These are phyloP conservation scores for Amphiprion clarkii DNA, from an alignment of 2,797 vertebrate genomes.

Conservation along the genomic window DNA sequence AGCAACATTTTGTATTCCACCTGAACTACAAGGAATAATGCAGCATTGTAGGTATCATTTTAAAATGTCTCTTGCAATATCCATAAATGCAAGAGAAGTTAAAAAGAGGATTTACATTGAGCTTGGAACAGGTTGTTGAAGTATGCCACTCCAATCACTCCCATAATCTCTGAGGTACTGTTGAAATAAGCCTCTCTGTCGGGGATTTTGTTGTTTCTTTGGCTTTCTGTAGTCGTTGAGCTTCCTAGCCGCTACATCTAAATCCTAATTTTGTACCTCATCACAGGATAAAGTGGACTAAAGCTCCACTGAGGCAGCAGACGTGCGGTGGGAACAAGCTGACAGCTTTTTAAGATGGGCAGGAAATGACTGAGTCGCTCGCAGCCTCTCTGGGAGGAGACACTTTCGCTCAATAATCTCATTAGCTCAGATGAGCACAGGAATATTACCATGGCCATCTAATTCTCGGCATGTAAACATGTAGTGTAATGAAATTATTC, in stretches of 20 bases:
- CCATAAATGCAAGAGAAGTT: background rate
- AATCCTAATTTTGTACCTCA: background rate
- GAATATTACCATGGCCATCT: constrained; percentile 30
- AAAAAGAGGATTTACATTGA: background rate
- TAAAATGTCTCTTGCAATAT: background rate
- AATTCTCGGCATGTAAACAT: constrained; percentile 29
- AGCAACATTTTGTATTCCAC: constrained; percentile 16
- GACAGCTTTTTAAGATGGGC: constrained; percentile 5
- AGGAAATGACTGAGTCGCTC: constrained; percentile 48
- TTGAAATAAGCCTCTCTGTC: background rate
- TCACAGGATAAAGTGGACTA: constrained; percentile 2
- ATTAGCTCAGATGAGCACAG: constrained; percentile 45
- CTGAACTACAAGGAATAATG: background rate
- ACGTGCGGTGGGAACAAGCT: background rate
- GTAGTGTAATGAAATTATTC: constrained; percentile 36
- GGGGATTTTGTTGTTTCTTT: background rate
- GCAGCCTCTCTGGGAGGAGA: constrained; percentile 45
- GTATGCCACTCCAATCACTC: background rate
- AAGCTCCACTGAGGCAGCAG: constrained; percentile 7
- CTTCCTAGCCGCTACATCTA: background rate
- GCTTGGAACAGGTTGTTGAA: background rate
- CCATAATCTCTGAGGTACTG: background rate
- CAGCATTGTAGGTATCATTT: background rate
- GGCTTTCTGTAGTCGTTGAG: background rate
- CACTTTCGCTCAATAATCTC: constrained; percentile 41